phyloP scores from a whole-genome alignment of 2,797 vertebrate genomes.

The Galago senegalensis region DNA sequence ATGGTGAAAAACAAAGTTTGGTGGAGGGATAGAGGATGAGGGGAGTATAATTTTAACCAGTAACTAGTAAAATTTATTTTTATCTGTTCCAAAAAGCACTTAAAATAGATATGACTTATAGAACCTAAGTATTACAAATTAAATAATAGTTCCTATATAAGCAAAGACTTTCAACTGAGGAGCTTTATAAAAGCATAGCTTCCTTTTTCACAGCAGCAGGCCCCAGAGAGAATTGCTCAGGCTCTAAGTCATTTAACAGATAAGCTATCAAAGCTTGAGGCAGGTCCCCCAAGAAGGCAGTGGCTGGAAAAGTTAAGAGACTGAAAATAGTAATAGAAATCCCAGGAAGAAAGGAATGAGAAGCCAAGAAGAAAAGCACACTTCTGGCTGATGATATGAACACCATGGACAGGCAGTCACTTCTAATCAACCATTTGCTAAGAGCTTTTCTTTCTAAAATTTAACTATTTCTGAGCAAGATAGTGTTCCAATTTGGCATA shows the following conservation, averaged over 20 bases:
- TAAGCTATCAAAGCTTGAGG: not conserved
- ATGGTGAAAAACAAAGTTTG: not conserved
- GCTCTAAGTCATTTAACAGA: not conserved
- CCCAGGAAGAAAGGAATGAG: not conserved
- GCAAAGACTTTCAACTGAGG: constrained; percentile 13
- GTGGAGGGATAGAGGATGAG: not conserved
- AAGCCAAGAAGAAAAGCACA: not conserved
- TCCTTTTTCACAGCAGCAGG: not conserved
- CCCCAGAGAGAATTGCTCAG: not conserved
- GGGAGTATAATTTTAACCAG: not conserved
- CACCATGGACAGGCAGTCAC: not conserved
- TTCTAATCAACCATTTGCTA: not conserved
- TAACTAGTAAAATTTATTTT: constrained; percentile 17
- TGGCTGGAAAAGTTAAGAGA: not conserved
- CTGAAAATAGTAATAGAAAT: not conserved
- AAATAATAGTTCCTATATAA: not conserved
- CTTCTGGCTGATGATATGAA: not conserved
- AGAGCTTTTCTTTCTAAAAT: not conserved
- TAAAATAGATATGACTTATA: not conserved
- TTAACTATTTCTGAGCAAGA: not conserved
- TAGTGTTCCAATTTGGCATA: not conserved
- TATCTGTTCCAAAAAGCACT: constrained; percentile 41
- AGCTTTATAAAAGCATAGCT: constrained; percentile 24
- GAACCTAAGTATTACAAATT: constrained; percentile 53
- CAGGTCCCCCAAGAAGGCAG: constrained; percentile 21